Base-by-base conservation (phyloP, 1,140 invertebrate species). In the Drosophila parvula region DNA sequence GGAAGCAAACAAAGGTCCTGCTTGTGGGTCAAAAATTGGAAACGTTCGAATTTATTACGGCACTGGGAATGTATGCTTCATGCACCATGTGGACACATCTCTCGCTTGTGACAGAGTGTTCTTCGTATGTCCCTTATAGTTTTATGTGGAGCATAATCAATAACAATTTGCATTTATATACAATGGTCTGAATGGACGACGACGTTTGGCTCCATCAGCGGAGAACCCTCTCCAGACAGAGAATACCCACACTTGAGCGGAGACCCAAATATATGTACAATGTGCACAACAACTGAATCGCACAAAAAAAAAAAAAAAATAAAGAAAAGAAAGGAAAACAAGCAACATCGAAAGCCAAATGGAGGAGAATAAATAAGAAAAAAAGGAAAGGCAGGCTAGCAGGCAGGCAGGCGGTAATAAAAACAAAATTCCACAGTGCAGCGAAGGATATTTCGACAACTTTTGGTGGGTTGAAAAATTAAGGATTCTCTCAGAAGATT, bases 121-220 rank as follows among this genome's bases (percentile, higher is more conserved):
- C 55, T 51, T 48, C 55, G 44, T 60, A 58, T 80, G 60, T 75
- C 51, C 56, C 65, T 78, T 57, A 71, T 43, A 63, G 78, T 71
- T 78, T 76, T 83, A 80, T 83, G 67, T 79, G 83, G 40, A 74
- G 68, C 83, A 89, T 88, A 88, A 88, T 88, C 83, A 88, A 88
- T 88, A 88, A 88, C 84, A 88, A 88, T 88, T 88, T 88, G 76
- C 83, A 86, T 86, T 86, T 86, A 69, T 79, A 73, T 74, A 63
- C 44, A 74, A 67, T 58, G 48, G 28, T 51, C 69, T 57, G 78
- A 63, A 85, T 76, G 58, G 77, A 67, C 62, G 67, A 67, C 62
- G 67, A 62, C 59, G 60, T 57, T 62, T 30, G 32, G 27, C 28
- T 50, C 47, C 57, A 61, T 71, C 43, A 40, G 44, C 36, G 45